A percentile compares a stretch with the other conserved stretches of the same genome.
Conservation (phyloP, 1,140 invertebrate species). For the Pachypeltis micranthus region DNA sequence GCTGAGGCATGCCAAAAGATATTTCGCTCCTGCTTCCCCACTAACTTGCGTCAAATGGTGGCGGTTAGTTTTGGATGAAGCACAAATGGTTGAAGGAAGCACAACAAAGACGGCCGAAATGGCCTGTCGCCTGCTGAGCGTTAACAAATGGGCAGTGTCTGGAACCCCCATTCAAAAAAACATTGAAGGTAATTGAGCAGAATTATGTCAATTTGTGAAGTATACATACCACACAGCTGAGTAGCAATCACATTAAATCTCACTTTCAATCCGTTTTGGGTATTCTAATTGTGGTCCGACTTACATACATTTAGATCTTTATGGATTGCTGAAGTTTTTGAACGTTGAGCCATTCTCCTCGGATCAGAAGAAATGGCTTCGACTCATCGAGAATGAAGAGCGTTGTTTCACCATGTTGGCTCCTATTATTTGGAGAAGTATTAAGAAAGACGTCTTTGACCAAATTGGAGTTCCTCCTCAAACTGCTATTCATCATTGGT, state of each 20-base stretch:
- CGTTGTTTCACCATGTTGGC: slow-evolving; percentile 45
- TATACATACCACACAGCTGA: too few species aligned
- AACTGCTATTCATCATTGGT: slow-evolving; percentile 34
- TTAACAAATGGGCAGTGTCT: slow-evolving; percentile 64
- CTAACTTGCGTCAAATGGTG: slow-evolving; percentile 59
- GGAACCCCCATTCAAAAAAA: slow-evolving; percentile 60
- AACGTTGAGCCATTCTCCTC: slow-evolving; percentile 43
- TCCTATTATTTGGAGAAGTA: slow-evolving; percentile 55
- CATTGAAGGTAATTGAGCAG: slow-evolving; percentile 40
- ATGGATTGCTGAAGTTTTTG: slow-evolving; percentile 56
- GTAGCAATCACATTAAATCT: too few species aligned
- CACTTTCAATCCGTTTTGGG: background rate
- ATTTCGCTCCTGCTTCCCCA: slow-evolving; percentile 46
- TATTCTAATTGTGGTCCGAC: too few species aligned
- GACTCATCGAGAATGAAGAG: background rate
- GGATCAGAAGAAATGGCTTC: background rate
- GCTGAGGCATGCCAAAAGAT: slow-evolving; percentile 42
- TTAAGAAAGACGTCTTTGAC: slow-evolving; percentile 48
- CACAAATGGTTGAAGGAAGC: slow-evolving; percentile 62
- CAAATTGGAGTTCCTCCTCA: slow-evolving; percentile 41
- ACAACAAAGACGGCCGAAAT: slow-evolving; percentile 40
- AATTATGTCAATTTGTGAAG: too few species aligned
- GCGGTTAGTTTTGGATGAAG: slow-evolving; percentile 70
- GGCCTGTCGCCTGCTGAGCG: slow-evolving; percentile 44
- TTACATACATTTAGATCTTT: slow-evolving; percentile 43